Evolutionary conservation across 1,140 invertebrate species (phyloP).

Genomic region (Camponotus vicinus): DNA sequence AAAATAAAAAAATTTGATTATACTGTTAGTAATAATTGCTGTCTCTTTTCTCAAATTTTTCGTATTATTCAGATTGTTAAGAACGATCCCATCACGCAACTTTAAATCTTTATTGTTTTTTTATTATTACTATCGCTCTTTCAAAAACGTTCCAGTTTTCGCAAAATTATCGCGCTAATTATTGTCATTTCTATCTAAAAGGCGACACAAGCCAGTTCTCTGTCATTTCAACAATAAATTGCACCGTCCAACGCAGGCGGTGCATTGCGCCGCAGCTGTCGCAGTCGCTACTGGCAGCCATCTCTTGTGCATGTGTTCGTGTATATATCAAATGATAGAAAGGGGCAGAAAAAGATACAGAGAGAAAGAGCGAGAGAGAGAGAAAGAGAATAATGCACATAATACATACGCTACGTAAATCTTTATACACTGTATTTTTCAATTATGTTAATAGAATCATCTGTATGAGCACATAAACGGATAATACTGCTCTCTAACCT

Average conservation of each 20-base stretch:
- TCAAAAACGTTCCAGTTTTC: background rate
- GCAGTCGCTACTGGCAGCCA: slow-evolving; percentile 14
- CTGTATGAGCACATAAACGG: background rate
- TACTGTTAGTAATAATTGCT: background rate
- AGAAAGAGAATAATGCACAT: background rate
- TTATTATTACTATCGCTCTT: background rate
- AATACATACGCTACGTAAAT: background rate
- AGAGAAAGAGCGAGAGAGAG: background rate
- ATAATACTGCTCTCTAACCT: background rate
- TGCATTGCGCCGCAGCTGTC: slow-evolving; percentile 54
- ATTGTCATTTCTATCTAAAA: slow-evolving; percentile 42
- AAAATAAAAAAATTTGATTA: background rate
- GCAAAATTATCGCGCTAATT: slow-evolving; percentile 33
- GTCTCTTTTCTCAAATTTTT: background rate
- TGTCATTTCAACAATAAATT: slow-evolving; percentile 51
- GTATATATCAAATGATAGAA: slow-evolving; percentile 19
- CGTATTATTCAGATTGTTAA: background rate
- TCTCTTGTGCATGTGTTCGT: slow-evolving; percentile 19
- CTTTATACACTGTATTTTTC: background rate
- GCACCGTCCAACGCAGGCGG: slow-evolving; percentile 38
- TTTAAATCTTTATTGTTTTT: background rate
- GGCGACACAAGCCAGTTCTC: slow-evolving; percentile 29
- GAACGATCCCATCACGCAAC: background rate
- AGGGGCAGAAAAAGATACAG: background rate
- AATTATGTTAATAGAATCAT: slow-evolving; percentile 24